These are phyloP conservation scores for Halictus rubicundus DNA, from an alignment of 1,140 invertebrate genomes.

Conservation along the genomic window DNA sequence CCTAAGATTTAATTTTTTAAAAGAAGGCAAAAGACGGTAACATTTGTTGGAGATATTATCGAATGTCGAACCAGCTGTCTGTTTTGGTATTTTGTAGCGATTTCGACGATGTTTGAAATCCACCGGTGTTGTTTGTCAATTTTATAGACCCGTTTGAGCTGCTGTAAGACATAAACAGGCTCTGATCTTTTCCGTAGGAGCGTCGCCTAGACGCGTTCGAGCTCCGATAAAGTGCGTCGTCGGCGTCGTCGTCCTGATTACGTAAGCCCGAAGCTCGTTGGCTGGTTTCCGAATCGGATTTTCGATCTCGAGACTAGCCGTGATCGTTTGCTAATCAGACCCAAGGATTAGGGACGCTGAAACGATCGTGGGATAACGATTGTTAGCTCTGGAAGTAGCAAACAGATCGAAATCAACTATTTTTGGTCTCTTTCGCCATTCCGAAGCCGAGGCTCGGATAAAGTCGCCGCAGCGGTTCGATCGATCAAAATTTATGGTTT, in stretches of 20 bases:
- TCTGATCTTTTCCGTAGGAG: background rate
- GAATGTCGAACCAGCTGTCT: too few species aligned
- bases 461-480: background rate
- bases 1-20: too few species aligned
- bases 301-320: background rate
- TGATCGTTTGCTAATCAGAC: background rate
- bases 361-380: background rate
- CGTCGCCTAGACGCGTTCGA: background rate
- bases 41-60: too few species aligned
- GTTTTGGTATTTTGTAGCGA: too few species aligned
- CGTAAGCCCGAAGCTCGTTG: conserved; percentile 3
- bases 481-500: background rate
- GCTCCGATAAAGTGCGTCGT: background rate
- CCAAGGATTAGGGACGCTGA: background rate
- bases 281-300: conserved; percentile 8
- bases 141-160: background rate
- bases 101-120: background rate
- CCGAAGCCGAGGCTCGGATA: background rate
- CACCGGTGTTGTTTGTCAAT: background rate
- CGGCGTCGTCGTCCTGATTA: conserved; percentile 9
- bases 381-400: too few species aligned
- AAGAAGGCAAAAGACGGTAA: too few species aligned
- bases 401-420: too few species aligned
- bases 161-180: background rate
- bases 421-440: too few species aligned